Conservation (phyloP, 2,113 vertebrate genomes). For the Anser brachyrhynchus region DNA sequence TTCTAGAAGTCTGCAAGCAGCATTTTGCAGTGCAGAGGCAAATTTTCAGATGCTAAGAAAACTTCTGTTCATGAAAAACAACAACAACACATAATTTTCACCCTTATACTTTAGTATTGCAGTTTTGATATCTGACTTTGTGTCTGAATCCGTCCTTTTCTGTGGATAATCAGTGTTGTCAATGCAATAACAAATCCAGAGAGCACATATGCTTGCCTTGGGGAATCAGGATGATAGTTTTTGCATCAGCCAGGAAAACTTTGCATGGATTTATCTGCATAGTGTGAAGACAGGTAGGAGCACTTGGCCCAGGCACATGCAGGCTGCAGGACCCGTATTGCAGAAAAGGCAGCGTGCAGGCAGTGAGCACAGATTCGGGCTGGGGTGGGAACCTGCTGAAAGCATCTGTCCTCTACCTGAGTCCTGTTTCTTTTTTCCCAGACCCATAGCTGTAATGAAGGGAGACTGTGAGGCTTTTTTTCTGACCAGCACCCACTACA, state of each 20-base stretch:
- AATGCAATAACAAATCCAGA: neutral
- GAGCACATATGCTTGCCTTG: neutral
- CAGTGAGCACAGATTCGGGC: neutral
- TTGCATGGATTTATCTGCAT: neutral
- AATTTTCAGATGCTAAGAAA: neutral
- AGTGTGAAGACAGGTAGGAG: neutral
- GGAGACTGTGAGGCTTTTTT: neutral
- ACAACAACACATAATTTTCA: neutral
- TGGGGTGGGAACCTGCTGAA: neutral
- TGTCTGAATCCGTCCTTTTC: neutral
- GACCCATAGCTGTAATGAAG: neutral
- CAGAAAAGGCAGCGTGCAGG: neutral
- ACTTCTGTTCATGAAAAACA: neutral
- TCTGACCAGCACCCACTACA: neutral
- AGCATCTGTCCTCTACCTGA: neutral
- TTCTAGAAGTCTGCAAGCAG: neutral
- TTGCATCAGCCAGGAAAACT: too few relatives aligned
- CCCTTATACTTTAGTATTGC: neutral
- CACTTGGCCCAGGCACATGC: neutral
- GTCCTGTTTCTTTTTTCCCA: neutral
- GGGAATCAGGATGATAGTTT: neutral
- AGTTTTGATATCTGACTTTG: neutral
- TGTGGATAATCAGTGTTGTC: neutral
- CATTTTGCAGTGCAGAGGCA: neutral
- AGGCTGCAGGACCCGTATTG: neutral